Evolutionary conservation across 2,888 invertebrate genomes (phyloP).

Genomic region (Rhynchonema sp.): DNA sequence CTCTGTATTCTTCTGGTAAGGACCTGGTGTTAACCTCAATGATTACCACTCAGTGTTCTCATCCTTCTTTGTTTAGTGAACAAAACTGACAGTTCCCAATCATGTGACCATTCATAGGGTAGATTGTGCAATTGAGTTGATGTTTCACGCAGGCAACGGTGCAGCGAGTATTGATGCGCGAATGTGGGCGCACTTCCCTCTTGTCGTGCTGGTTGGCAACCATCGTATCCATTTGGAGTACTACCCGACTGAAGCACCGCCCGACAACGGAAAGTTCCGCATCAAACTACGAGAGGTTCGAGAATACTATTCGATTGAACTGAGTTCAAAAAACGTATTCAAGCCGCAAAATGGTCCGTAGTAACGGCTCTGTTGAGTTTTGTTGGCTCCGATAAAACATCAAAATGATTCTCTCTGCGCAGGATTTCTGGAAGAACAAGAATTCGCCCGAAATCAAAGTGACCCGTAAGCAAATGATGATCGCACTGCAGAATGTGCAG

Average conservation of each 20-base stretch:
- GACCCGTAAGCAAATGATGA: conserved; percentile 60
- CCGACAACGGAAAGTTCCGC: conserved; percentile 33
- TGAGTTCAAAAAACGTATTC: no score
- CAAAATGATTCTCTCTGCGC: conserved; percentile 10
- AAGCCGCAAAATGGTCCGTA: no score
- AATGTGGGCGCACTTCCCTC: conserved; percentile 41
- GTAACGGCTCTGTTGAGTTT: no score
- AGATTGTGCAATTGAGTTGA: no score
- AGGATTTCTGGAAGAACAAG: conserved; percentile 48
- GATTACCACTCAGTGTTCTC: no score
- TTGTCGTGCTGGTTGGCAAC: conserved; percentile 59
- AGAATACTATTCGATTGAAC: no score
- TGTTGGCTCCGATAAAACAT: no score
- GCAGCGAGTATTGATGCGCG: not conserved
- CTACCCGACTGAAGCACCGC: conserved; percentile 33
- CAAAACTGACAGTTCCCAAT: no score
- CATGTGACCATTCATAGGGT: no score
- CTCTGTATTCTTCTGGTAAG: no score
- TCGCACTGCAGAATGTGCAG: conserved; percentile 67
- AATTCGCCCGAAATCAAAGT: conserved; percentile 39
- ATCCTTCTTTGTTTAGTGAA: no score
- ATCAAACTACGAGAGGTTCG: conserved; percentile 9
- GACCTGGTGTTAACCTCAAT: no score
- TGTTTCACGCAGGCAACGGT: not conserved
- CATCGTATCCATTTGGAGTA: conserved; percentile 55